Evolutionary conservation across 2,888 invertebrate genomes (phyloP), one percentile per base, ranked within the genome.

Genomic region (Lottia gigantea): DNA sequence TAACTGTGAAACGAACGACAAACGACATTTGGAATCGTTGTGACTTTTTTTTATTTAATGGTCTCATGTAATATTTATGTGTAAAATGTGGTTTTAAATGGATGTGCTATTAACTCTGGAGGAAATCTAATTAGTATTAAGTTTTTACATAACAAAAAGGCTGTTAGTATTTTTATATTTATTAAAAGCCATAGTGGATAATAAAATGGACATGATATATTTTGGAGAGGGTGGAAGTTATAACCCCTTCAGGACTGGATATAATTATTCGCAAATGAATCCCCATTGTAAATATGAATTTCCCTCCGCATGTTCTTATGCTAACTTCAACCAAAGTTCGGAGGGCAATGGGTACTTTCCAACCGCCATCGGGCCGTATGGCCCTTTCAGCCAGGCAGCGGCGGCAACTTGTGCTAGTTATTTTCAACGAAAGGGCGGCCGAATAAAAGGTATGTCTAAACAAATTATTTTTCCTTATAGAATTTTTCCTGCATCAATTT

Each of bases 141-240:
- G 31, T 31, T 31, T 31, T 4, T 40, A 40, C 1, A 40, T 6
- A 40, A 6, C 11, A 40, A 40, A 40, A 6, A 11, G 11, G 40
- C 40, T 40, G 40, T 40, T 40, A 40, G 40, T 6, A 8, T 40
- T 40, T 40, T 40, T 31, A 31, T 31, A n/a, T 31, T 31, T 40
- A 8, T 40, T 40, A 40, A 40, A 40, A 40, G 40, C 23, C 55
- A 23, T 8, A 12, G 55, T 55, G 55, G 55, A 55, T 55, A 55
- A 55, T 23, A 55, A 23, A 26, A 69, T 69, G 69, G 69, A 69
- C 69, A 69, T 69, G 69, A 45, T 69, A 65, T 69, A 69, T 62
- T 69, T 69, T 61, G 69, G 69, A 16, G 69, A 69, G 49, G 69
- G 69, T 45, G 69, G 64, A 15, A 64, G 64, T 15, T 69, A 69